phyloP scores from a whole-genome alignment of 1,140 invertebrate genomes.

The Goniozus legneri region DNA sequence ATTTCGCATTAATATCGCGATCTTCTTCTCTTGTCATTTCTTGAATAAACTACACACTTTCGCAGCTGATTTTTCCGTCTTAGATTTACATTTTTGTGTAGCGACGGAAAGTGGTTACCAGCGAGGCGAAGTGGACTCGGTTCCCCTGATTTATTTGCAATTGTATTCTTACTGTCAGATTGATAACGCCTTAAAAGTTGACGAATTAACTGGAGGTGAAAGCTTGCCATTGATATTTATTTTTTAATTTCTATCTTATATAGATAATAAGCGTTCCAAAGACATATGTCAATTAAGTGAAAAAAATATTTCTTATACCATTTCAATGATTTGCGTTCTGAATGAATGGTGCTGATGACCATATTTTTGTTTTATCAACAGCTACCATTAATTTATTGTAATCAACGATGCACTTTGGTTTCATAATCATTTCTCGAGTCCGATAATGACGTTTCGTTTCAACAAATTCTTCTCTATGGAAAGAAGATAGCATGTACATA shows the following conservation, averaged over 20 bases:
- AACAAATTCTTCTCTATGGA: conserved; percentile 12
- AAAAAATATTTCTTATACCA: conserved; percentile 44
- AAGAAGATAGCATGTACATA: conserved; percentile 12
- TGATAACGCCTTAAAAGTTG: conserved; percentile 12
- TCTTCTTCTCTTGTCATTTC: conserved; percentile 9
- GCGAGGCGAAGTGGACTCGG: conserved; percentile 6
- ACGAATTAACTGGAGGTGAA: conserved; percentile 15
- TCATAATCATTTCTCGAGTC: conserved; percentile 15
- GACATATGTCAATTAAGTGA: conserved; percentile 25
- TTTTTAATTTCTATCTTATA: conserved; percentile 9
- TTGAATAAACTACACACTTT: conserved; percentile 8
- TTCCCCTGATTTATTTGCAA: conserved; percentile 9
- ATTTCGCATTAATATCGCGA: background rate
- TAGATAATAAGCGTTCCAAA: conserved; percentile 20
- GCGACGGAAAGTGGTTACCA: conserved; percentile 5
- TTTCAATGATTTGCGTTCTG: conserved; percentile 35
- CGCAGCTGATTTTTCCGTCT: conserved; percentile 10
- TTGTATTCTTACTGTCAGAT: conserved; percentile 8
- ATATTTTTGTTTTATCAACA: conserved; percentile 40
- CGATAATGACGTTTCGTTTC: conserved; percentile 10
- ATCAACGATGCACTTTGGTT: conserved; percentile 39
- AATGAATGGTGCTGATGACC: conserved; percentile 31
- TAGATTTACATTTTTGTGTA: conserved; percentile 7
- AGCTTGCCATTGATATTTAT: conserved; percentile 12
- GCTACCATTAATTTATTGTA: conserved; percentile 44